These are phyloP conservation scores for Drosophila saltans DNA, from an alignment of 1,140 invertebrate genomes.

Conservation along the genomic window DNA sequence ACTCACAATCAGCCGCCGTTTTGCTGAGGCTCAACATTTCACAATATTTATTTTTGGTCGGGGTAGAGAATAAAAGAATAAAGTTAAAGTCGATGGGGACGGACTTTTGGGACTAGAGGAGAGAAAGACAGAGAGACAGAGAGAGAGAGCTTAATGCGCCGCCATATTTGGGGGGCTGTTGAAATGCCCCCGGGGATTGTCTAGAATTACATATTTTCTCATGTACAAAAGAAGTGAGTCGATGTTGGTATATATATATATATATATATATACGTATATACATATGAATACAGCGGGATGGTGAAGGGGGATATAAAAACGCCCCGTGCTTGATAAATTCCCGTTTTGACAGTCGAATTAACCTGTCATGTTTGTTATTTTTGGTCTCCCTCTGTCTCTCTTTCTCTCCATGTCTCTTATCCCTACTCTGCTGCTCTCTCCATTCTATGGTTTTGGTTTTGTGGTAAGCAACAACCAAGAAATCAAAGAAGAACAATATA, in stretches of 20 bases:
- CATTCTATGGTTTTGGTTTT: slow-evolving; percentile 19
- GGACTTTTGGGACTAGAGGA: background rate
- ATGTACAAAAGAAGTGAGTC: background rate
- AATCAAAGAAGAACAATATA: slow-evolving; percentile 26
- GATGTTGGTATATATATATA: too few species aligned
- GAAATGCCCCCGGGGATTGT: slow-evolving; percentile 12
- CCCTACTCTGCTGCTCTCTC: background rate
- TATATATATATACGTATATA: too few species aligned
- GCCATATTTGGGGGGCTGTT: slow-evolving; percentile 1
- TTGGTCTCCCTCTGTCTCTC: slow-evolving; percentile 1
- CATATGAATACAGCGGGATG: background rate
- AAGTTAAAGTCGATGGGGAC: slow-evolving; percentile 22
- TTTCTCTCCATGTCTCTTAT: too few species aligned
- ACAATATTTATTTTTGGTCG: slow-evolving; percentile 15
- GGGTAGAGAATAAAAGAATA: slow-evolving; percentile 15
- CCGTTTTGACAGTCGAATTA: slow-evolving; percentile 65
- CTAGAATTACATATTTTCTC: slow-evolving; percentile 14
- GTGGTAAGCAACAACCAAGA: slow-evolving; percentile 41
- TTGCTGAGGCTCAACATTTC: slow-evolving; percentile 19
- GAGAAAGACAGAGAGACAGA: background rate
- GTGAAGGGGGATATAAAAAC: background rate
- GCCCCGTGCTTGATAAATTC: slow-evolving; percentile 56
- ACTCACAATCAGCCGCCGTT: slow-evolving; percentile 16
- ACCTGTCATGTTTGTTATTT: slow-evolving; percentile 54
- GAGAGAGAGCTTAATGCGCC: slow-evolving; percentile 14